Conservation (phyloP, 2,113 vertebrate species). For the Austrofundulus limnaeus region DNA sequence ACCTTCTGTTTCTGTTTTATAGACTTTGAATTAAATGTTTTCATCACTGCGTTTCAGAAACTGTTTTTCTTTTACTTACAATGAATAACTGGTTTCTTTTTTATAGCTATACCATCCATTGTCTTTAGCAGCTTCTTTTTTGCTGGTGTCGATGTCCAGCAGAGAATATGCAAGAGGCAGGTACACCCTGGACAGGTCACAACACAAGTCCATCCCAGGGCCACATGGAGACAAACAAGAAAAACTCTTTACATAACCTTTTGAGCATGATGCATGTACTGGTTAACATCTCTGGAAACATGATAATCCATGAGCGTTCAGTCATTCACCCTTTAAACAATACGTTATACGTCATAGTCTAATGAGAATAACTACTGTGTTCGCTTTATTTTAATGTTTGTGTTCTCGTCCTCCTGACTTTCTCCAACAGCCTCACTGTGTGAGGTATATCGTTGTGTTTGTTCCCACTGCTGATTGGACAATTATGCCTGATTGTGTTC, state of each 20-base stretch:
- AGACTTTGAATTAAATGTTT: too few species aligned
- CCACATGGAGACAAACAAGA: too few species aligned
- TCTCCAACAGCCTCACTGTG: conserved; percentile 52
- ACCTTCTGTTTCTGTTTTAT: too few species aligned
- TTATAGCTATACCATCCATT: too few species aligned
- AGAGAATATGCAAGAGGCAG: too few species aligned
- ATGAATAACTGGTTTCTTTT: not conserved
- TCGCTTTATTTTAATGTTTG: conserved; percentile 29
- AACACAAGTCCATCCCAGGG: too few species aligned
- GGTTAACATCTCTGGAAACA: not conserved
- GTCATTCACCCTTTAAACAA: conserved; percentile 15
- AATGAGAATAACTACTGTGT: conserved; percentile 1
- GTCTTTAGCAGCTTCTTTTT: too few species aligned
- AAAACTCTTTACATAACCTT: not conserved
- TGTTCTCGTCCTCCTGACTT: conserved; percentile 31
- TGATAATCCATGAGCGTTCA: not conserved
- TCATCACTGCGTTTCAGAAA: not conserved
- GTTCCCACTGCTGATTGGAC: conserved; percentile 70
- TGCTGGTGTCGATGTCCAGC: too few species aligned
- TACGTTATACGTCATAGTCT: not conserved
- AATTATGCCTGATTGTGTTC: conserved; percentile 77
- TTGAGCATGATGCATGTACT: not conserved
- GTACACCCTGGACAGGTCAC: too few species aligned
- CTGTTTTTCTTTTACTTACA: not conserved
- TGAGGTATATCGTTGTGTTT: conserved; percentile 66